A percentile compares a stretch with the other conserved stretches of the same genome.
These are phyloP conservation scores for Heliothis peltigera DNA, from an alignment of 2,888 invertebrate species.

Conservation along the genomic window DNA sequence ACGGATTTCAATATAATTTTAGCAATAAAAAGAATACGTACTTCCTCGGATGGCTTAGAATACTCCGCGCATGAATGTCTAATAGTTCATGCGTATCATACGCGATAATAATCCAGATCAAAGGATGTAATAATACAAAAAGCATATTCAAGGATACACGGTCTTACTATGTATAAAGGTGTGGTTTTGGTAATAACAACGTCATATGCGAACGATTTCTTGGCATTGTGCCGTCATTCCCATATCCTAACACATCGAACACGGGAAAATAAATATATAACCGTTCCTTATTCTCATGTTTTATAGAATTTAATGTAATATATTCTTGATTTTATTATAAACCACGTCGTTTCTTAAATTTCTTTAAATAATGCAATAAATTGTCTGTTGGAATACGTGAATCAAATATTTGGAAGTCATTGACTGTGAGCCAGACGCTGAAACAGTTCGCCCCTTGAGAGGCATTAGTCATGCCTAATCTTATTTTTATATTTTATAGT, in stretches of 20 bases:
- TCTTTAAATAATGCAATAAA: slow-evolving; percentile 40
- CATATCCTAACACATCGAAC: slow-evolving; percentile 55
- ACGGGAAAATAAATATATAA: slow-evolving; percentile 65
- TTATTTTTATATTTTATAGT: slow-evolving; percentile 51
- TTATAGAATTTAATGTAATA: slow-evolving; percentile 64
- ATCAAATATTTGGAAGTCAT: slow-evolving; percentile 57
- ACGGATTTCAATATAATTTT: slow-evolving; percentile 47
- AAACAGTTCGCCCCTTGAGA: slow-evolving; percentile 52
- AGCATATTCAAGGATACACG: slow-evolving; percentile 50
- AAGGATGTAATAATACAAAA: slow-evolving; percentile 48
- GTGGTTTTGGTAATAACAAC: slow-evolving; percentile 52
- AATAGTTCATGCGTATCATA: slow-evolving; percentile 50
- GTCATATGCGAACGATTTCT: slow-evolving; percentile 62
- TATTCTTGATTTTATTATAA: slow-evolving; percentile 63
- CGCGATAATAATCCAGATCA: slow-evolving; percentile 58
- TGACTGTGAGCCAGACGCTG: slow-evolving; percentile 51
- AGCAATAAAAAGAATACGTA: slow-evolving; percentile 35
- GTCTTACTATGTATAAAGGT: slow-evolving; percentile 44
- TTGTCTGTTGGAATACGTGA: slow-evolving; percentile 30
- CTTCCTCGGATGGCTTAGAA: slow-evolving; percentile 18
- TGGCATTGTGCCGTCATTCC: slow-evolving; percentile 67
- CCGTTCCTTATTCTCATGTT: slow-evolving; percentile 65
- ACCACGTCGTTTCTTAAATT: slow-evolving; percentile 40
- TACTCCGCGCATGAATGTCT: slow-evolving; percentile 8
- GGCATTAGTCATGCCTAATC: slow-evolving; percentile 57